Base-by-base conservation (phyloP, 1,140 invertebrate species). In the Hyles vespertilio region DNA sequence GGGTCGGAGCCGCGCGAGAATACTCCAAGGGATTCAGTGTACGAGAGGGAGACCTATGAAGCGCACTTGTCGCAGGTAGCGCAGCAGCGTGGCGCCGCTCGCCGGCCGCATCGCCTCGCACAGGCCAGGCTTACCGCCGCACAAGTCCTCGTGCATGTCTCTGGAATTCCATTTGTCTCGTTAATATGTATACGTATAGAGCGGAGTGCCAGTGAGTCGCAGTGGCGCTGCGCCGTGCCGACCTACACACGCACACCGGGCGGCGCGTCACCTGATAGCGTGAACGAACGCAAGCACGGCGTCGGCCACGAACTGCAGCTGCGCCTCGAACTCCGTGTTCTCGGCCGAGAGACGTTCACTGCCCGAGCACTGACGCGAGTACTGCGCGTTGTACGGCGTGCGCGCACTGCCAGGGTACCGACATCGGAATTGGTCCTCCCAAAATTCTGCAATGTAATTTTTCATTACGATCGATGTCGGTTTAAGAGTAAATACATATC, bases 281-380 rank as follows among this genome's bases (percentile, higher is more conserved):
- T 96, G 93, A 5, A 94, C 96, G 78, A 98, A 97, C 1, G 96
- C 95, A 92, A 97, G 93, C 0, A 98, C 96, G 4, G 97, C 96
- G 81, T 98, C 97, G n/a, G 95, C 95, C 12, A 98, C 96, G 80
- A 98, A 98, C 81, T 98, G 97, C 36, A 98, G 89, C 74, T 98
- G 97, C 67, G 94, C 94, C 79, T 98, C 97, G 69, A 97, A 96
- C 51, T 93, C 93, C 0, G 93, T 97, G 69, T 95, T 94, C 40
- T 95, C 90, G 10, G 91, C 90, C 0, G 92, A 93, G 2, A 97
- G 91, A 9, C 91, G 91, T 76, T 97, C 95, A 33, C 90, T 89
- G 4, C 93, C 93, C 0, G 93, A 93, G 78, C 96, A 97, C 1
- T 79, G 69, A 7, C 84, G 88, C 2, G 84, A 91, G 77, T 95